Base-by-base conservation (phyloP, 2,797 vertebrate genomes). In the Caiman crocodilus region DNA sequence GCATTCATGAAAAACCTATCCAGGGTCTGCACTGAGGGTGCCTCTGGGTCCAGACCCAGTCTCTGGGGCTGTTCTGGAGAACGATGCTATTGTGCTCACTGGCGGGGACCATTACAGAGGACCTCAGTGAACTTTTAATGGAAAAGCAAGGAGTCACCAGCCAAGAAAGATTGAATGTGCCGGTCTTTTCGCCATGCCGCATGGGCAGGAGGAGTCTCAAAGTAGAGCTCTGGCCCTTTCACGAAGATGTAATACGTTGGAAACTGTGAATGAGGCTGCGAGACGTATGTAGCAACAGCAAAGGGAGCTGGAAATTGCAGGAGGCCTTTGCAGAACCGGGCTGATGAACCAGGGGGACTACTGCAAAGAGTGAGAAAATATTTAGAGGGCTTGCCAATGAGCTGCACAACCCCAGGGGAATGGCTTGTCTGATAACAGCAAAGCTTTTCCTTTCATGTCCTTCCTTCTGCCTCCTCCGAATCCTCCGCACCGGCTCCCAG, bases 271-370 rank as follows among this genome's bases (percentile, higher is more conserved):
- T 25, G 50, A 92, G 15, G n/a, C 30, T 67, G n/a, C 28, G 20
- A 58, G 84, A 81, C 26, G 12, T 1, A 60, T 82, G 88, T 57
- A 92, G 84, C 77, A 91, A 84, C 90, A 85, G 89, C 77, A 75
- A 32, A 85, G 82, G 91, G 71, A 81, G 76, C 86, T 94, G 84
- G 90, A 88, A 94, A 80, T 67, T 94, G 86, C 85, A 92, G 90
- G 90, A 87, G 92, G 92, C 86, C 90, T 94, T 94, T 95, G 89
- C 94, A 94, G 94, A 94, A 92, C 85, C 32, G 35, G 28, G 81
- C 69, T 96, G 94, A 92, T 89, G 81, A 69, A 84, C 50, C 92
- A 81, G 91, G 82, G 86, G 89, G 58, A 77, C 88, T 93, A 94
- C 94, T 96, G 94, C 79, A 86, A 64, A 93, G 94, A 94, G 76